These are phyloP conservation scores for Callyntrura sp. DNA, from an alignment of 2,888 invertebrate species.

Conservation along the genomic window DNA sequence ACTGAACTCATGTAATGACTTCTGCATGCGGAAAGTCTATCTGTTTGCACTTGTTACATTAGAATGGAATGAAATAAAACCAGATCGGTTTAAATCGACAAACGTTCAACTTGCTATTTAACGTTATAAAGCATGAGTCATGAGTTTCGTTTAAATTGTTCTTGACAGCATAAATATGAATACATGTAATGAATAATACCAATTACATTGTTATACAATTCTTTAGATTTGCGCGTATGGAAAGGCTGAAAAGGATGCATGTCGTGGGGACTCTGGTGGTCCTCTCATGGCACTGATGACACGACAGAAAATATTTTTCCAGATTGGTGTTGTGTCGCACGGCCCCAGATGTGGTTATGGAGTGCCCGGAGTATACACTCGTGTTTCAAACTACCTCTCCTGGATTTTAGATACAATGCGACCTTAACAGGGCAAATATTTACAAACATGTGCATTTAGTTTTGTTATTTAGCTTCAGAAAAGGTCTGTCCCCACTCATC, in stretches of 20 bases:
- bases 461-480: too few relatives aligned
- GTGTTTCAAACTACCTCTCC: constrained; percentile 70
- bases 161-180: too few relatives aligned
- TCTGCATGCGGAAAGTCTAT: too few relatives aligned
- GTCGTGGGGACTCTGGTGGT: constrained; percentile 78
- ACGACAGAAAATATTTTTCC: constrained; percentile 76
- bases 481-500: background rate
- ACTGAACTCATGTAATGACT: too few relatives aligned
- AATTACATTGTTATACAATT: background rate
- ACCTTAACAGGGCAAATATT: constrained; percentile 50
- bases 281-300: constrained; percentile 79
- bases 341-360: constrained; percentile 79
- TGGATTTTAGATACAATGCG: constrained; percentile 80
- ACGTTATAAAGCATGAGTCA: too few relatives aligned
- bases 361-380: constrained; percentile 79
- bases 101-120: too few relatives aligned
- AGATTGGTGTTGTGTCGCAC: constrained; percentile 80
- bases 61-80: too few relatives aligned
- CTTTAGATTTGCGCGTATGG: constrained; percentile 76
- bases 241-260: constrained; percentile 65
- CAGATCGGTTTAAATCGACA: too few relatives aligned
- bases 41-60: background rate
- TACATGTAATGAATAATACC: background rate
- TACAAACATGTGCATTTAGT: background rate
- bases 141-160: too few relatives aligned